These are phyloP conservation scores for Spatula clypeata DNA, from an alignment of 2,797 vertebrate genomes.

Conservation along the genomic window DNA sequence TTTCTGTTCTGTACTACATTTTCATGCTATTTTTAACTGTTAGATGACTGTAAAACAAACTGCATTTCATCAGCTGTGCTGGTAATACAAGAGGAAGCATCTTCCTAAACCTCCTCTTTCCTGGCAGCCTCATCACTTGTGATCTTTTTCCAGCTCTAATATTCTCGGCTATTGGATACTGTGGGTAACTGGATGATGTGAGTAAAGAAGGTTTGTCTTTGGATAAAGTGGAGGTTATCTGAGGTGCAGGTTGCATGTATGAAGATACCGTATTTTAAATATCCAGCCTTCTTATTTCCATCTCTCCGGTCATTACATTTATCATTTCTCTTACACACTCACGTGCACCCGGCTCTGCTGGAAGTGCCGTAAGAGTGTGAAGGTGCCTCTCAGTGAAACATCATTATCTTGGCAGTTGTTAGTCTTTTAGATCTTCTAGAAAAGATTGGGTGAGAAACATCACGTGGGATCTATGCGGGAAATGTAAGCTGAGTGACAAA, in stretches of 20 bases:
- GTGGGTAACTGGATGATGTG: neutral
- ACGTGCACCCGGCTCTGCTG: neutral
- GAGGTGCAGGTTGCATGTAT: neutral
- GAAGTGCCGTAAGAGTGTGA: neutral
- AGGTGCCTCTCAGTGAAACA: neutral
- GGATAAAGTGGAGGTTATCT: neutral
- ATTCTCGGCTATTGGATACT: neutral
- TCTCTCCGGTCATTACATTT: neutral
- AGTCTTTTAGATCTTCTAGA: neutral
- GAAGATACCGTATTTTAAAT: neutral
- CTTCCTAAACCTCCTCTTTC: neutral
- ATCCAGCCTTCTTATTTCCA: neutral
- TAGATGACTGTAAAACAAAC: neutral
- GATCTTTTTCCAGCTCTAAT: neutral
- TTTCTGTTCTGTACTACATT: neutral
- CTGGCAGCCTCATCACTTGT: neutral
- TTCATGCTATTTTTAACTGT: neutral
- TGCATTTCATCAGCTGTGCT: neutral
- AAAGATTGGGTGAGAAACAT: neutral
- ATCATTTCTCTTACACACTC: neutral
- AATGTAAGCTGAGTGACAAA: neutral
- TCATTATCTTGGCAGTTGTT: neutral
- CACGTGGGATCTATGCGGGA: neutral
- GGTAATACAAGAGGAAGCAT: neutral
- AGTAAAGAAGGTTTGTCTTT: neutral